These are phyloP conservation scores for Pararge aegeria DNA, from an alignment of 1,140 invertebrate genomes.

Conservation along the genomic window DNA sequence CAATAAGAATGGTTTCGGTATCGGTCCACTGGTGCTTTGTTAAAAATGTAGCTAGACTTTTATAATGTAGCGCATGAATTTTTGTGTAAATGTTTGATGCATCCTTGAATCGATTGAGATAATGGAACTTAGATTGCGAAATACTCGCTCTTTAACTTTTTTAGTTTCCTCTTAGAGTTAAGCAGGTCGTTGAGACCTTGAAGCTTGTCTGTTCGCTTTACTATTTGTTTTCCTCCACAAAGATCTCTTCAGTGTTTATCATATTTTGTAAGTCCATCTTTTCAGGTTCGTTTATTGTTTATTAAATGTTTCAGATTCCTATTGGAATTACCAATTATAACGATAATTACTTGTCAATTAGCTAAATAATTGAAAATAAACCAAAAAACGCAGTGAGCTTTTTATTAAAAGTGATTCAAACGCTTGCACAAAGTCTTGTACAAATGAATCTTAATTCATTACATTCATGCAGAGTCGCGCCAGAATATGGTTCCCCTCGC, in stretches of 20 bases:
- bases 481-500: constrained; percentile 77
- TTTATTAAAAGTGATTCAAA: constrained; percentile 54
- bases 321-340: background rate
- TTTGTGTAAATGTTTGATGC: constrained; percentile 42
- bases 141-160: constrained; percentile 39
- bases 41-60: constrained; percentile 38
- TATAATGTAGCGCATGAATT: constrained; percentile 47
- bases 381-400: constrained; percentile 36
- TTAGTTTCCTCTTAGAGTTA: constrained; percentile 42
- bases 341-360: background rate
- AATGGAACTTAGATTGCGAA: constrained; percentile 34
- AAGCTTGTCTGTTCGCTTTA: constrained; percentile 35
- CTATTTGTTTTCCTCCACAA: constrained; percentile 50
- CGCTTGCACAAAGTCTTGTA: constrained; percentile 53
- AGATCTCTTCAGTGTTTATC: background rate
- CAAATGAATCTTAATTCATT: constrained; percentile 78
- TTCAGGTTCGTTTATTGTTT: background rate
- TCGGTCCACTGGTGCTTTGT: constrained; percentile 47
- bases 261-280: background rate
- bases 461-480: constrained; percentile 73
- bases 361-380: constrained; percentile 10
- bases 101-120: constrained; percentile 59
- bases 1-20: constrained; percentile 28
- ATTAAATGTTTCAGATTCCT: background rate
- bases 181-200: constrained; percentile 55